Evolutionary conservation across 2,888 invertebrate genomes (phyloP).

Genomic region (Leptogaster cylindrica): DNA sequence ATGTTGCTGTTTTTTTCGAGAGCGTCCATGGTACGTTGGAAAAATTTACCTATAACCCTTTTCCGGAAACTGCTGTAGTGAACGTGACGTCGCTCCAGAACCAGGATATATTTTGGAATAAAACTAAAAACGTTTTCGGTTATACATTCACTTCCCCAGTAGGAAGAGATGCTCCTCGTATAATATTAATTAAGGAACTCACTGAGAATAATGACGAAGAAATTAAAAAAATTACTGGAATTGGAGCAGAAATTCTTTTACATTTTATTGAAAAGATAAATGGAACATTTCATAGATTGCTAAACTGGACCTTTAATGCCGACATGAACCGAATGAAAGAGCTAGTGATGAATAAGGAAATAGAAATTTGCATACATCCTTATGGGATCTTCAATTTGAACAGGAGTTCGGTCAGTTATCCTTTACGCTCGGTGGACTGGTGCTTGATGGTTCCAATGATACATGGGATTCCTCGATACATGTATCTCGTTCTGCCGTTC

Average conservation of each 20-base stretch:
- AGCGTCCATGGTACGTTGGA: not conserved
- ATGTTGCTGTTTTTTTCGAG: not conserved
- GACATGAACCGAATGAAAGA: not conserved
- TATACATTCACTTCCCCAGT: slow-evolving; percentile 1
- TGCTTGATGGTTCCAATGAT: slow-evolving; percentile 6
- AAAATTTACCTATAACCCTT: slow-evolving; percentile 1
- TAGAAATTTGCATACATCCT: slow-evolving; percentile 9
- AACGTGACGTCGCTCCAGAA: not conserved
- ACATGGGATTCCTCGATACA: not conserved
- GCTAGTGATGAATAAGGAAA: not conserved
- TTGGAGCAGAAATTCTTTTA: not conserved
- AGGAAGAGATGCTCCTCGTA: not conserved
- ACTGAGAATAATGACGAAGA: not conserved
- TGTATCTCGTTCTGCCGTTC: slow-evolving; percentile 20
- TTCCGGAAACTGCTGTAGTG: not conserved
- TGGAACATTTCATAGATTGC: not conserved
- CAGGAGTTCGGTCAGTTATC: not conserved
- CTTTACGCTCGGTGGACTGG: not conserved
- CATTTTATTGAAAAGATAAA: not conserved
- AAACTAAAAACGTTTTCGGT: not conserved
- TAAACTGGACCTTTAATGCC: not conserved
- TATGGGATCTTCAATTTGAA: not conserved
- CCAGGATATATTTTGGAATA: not conserved
- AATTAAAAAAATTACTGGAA: slow-evolving; percentile 1
- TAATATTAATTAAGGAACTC: not conserved